Evolutionary conservation across 1,140 invertebrate species (phyloP).

Genomic region (Brachionus manjavacas): DNA sequence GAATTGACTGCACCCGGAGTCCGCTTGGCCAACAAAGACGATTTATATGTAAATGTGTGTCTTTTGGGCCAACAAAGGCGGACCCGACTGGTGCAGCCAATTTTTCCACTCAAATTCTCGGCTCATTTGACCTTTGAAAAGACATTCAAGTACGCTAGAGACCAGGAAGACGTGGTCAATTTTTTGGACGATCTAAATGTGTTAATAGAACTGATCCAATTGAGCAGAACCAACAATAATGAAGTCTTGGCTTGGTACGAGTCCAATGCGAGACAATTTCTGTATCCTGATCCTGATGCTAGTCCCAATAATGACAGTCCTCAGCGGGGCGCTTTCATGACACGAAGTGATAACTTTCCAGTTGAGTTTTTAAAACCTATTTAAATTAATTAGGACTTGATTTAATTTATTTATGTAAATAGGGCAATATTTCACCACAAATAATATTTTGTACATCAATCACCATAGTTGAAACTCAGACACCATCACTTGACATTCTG

Average conservation of each 20-base stretch:
- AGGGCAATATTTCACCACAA: slow-evolving; percentile 27
- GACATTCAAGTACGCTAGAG: slow-evolving; percentile 42
- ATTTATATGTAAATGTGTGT: slow-evolving; percentile 53
- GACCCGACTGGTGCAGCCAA: slow-evolving; percentile 48
- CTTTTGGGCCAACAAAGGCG: slow-evolving; percentile 53
- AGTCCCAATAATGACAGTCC: slow-evolving; percentile 49
- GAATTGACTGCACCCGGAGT: slow-evolving; percentile 54
- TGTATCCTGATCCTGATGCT: slow-evolving; percentile 51
- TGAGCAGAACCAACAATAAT: slow-evolving; percentile 44
- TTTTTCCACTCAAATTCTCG: slow-evolving; percentile 51
- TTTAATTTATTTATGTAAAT: not conserved
- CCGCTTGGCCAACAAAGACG: slow-evolving; percentile 53
- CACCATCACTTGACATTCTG: slow-evolving; percentile 27
- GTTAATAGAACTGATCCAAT: slow-evolving; percentile 52
- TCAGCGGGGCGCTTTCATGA: slow-evolving; percentile 50
- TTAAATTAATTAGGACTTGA: not conserved
- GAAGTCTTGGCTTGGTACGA: slow-evolving; percentile 49
- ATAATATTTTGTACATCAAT: slow-evolving; percentile 33
- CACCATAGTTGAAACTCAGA: not conserved
- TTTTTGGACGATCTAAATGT: slow-evolving; percentile 51
- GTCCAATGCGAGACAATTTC: slow-evolving; percentile 51
- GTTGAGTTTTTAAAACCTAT: slow-evolving; percentile 46
- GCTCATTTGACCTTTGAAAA: slow-evolving; percentile 55
- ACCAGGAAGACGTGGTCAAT: slow-evolving; percentile 39
- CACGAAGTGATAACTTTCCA: slow-evolving; percentile 51